Base-by-base conservation (phyloP, 2,113 vertebrate species). In the Phocoena phocoena region DNA sequence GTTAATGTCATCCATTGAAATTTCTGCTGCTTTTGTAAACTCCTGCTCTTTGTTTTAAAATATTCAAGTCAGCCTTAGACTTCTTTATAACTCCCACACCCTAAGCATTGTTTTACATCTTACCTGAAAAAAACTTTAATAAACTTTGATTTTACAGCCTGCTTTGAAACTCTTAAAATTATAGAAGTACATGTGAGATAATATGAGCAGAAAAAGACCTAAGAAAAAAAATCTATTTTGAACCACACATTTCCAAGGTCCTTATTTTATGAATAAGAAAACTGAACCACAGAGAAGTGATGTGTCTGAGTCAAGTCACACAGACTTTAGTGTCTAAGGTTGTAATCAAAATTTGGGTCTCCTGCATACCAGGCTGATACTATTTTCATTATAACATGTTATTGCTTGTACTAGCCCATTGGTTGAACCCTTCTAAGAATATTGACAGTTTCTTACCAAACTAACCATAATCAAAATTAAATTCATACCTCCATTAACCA, bases 1-100 rank as follows among this genome's bases (percentile, higher is more conserved):
- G 26, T 87, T 62, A 92, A 96, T 95, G 91, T 95, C 97, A 98
- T 95, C 70, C 96, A 60, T 93, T 96, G 89, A 97, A 55, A 50
- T 73, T 63, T 88, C 44, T 92, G 62, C 60, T 84, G 68, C 90
- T 92, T 96, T 96, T 95, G 62, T 25, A 95, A 87, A 95, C 9
- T 86, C 17, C 9, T 87, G 4, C 18, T 94, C 79, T 96, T 96
- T 95, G 85, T 95, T 96, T 97, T 55, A 83, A 86, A 96, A 95
- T 18, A 76, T 95, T 92, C 65, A 91, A 93, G 33, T 83, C 91
- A 95, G 87, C 2, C 8, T 88, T 80, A 89, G 50, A 92, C 12
- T 86, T 82, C 44, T 71, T 90, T 81, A 81, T 94, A 65, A 90
- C 82, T 93, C 89, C 79, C 31, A 97, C 86, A 89, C 36, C 13